phyloP scores from a whole-genome alignment of 2,888 invertebrate genomes.

The Augiades crinisus region DNA sequence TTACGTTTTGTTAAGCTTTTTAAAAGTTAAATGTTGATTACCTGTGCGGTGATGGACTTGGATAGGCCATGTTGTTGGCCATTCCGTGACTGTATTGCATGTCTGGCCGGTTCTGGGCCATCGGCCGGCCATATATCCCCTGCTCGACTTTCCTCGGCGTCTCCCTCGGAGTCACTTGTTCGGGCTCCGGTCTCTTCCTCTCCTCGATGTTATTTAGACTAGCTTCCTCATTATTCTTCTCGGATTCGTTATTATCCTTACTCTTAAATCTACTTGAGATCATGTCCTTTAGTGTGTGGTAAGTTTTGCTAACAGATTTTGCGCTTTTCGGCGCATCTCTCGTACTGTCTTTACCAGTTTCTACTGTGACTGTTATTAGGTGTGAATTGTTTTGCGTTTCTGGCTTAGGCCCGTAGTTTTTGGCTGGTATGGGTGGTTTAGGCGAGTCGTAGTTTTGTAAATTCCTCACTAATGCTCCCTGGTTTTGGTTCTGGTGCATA shows the following conservation, averaged over 20 bases:
- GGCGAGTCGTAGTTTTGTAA: conserved; percentile 70
- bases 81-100: conserved; percentile 69
- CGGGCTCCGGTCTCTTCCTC: conserved; percentile 63
- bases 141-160: conserved; percentile 78
- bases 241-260: conserved; percentile 80
- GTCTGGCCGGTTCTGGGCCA: conserved; percentile 73
- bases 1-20: too few species aligned
- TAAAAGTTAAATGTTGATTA: conserved; percentile 39
- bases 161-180: conserved; percentile 71
- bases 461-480: conserved; percentile 57
- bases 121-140: conserved; percentile 83
- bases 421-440: conserved; percentile 75
- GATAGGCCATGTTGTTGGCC: conserved; percentile 67
- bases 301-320: conserved; percentile 89
- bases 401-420: conserved; percentile 63
- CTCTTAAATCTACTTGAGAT: conserved; percentile 90
- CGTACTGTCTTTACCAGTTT: conserved; percentile 80
- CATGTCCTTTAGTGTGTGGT: conserved; percentile 91
- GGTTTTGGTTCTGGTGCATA: conserved; percentile 65
- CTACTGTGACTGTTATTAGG: conserved; percentile 80
- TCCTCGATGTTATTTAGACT: conserved; percentile 85
- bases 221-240: conserved; percentile 71
- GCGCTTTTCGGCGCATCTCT: conserved; percentile 80
- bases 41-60: conserved; percentile 74
- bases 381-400: conserved; percentile 72